A percentile compares a stretch with the other conserved stretches of the same genome.
Conservation (phyloP, 2,113 vertebrate genomes). For the Sturnira hondurensis region DNA sequence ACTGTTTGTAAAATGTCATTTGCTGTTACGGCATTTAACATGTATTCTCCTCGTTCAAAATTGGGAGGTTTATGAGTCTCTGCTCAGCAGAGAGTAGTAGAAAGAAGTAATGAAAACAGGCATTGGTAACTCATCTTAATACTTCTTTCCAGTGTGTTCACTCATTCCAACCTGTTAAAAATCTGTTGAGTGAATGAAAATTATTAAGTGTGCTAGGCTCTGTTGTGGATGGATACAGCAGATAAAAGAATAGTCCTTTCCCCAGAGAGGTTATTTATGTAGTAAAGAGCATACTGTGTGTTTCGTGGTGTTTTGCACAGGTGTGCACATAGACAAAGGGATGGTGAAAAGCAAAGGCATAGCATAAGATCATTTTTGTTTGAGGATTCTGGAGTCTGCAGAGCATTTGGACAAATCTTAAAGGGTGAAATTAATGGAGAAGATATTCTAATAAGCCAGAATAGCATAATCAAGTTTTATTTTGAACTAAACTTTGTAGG, state of each 20-base stretch:
- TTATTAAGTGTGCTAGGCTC: background rate
- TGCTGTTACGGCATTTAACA: background rate
- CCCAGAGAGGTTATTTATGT: background rate
- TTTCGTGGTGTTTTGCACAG: background rate
- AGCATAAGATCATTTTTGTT: background rate
- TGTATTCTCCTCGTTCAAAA: background rate
- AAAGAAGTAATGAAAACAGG: background rate
- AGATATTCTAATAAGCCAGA: background rate
- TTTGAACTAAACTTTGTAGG: background rate
- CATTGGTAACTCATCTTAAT: conserved; percentile 12
- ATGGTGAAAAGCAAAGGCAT: background rate
- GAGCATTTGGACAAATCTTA: background rate
- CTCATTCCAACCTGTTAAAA: conserved; percentile 25
- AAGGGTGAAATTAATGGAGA: conserved; percentile 1
- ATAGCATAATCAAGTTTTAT: background rate
- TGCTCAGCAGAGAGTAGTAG: conserved; percentile 4
- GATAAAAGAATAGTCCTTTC: background rate
- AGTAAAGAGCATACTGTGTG: background rate
- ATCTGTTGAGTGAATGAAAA: background rate
- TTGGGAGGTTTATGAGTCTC: background rate
- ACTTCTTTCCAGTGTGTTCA: conserved; percentile 1
- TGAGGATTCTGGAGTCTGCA: background rate
- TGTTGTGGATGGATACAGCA: background rate
- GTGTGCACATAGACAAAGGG: background rate
- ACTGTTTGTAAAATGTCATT: background rate